These are phyloP conservation scores for Spinus olivaceus DNA, from an alignment of 2,797 vertebrate species.

Conservation along the genomic window DNA sequence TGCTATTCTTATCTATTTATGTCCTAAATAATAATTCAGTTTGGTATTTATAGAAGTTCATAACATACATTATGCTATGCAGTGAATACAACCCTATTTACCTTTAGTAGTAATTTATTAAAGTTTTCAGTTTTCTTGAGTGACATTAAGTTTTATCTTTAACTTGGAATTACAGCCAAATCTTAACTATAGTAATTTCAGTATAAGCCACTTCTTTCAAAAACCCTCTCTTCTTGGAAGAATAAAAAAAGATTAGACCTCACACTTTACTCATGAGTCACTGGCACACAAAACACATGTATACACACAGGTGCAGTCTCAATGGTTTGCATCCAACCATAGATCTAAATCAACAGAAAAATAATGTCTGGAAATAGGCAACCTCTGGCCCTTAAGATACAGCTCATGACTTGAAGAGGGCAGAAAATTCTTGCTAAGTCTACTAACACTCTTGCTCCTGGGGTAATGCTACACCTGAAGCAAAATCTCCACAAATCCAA, in stretches of 20 bases:
- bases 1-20: background rate
- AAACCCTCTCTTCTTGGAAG: background rate
- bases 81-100: background rate
- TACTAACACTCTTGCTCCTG: background rate
- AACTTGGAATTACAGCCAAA: background rate
- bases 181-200: background rate
- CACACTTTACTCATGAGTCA: background rate
- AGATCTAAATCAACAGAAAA: background rate
- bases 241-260: background rate
- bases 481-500: constrained; percentile 16
- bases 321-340: background rate
- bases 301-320: background rate
- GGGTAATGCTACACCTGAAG: background rate
- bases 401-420: background rate
- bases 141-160: background rate
- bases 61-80: background rate
- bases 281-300: background rate
- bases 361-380: background rate
- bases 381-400: background rate
- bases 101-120: background rate
- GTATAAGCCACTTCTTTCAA: background rate
- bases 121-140: background rate
- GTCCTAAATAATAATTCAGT: background rate
- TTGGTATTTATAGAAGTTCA: background rate
- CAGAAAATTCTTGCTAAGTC: background rate